phyloP scores from a whole-genome alignment of 2,797 vertebrate species.

The Pangasius krempfi region DNA sequence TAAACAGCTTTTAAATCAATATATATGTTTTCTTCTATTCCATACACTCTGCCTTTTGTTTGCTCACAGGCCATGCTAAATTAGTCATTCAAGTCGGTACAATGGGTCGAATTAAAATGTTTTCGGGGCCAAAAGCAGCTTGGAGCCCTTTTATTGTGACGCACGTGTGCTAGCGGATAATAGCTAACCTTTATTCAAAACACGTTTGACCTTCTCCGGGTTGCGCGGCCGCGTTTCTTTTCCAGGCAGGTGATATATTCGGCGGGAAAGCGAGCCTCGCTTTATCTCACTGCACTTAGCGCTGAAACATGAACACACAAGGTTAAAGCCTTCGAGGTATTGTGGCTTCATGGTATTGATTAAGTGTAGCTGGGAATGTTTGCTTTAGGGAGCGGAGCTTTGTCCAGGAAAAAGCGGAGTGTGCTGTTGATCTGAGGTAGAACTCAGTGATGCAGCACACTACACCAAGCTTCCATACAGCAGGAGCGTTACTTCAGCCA shows the following conservation, averaged over 20 bases:
- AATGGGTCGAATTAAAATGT: neutral
- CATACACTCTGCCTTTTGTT: neutral
- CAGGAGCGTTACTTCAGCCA: neutral
- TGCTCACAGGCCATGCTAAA: neutral
- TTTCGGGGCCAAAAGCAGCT: neutral
- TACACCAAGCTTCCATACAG: neutral
- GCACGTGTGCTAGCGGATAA: neutral
- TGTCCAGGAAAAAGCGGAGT: neutral
- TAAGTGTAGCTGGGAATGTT: slow-evolving; percentile 8
- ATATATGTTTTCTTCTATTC: neutral
- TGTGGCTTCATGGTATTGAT: slow-evolving; percentile 27
- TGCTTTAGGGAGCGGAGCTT: neutral
- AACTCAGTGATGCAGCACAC: neutral
- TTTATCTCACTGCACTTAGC: slow-evolving; percentile 23
- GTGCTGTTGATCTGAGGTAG: neutral
- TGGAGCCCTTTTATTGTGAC: neutral
- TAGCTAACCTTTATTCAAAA: neutral
- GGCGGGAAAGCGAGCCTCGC: neutral
- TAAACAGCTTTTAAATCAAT: neutral
- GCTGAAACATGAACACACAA: slow-evolving; percentile 19
- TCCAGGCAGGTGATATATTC: slow-evolving; percentile 18
- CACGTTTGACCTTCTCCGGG: neutral
- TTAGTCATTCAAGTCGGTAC: neutral
- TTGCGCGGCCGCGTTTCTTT: neutral
- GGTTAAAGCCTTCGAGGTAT: slow-evolving; percentile 1